phyloP scores from a whole-genome alignment of 2,888 invertebrate genomes.

The Plebejus anna region DNA sequence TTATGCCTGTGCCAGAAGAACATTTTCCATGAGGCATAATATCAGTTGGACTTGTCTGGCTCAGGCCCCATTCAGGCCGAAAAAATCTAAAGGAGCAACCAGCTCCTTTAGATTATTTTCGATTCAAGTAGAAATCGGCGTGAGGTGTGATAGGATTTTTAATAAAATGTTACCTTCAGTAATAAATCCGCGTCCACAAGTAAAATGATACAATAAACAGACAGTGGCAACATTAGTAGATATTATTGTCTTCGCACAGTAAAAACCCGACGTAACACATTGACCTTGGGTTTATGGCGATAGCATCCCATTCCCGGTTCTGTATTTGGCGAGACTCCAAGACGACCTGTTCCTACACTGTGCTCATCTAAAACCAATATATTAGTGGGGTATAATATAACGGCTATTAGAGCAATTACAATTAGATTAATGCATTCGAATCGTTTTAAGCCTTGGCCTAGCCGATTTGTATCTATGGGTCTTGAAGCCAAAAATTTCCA shows the following conservation, averaged over 20 bases:
- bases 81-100: no score
- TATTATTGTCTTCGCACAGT: conserved; percentile 8
- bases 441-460: conserved; percentile 4
- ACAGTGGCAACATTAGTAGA: background rate
- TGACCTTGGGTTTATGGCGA: conserved; percentile 24
- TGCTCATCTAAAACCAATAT: background rate
- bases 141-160: no score
- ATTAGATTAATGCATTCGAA: background rate
- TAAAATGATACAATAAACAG: background rate
- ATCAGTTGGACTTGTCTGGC: no score
- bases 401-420: conserved; percentile 2
- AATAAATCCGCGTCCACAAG: background rate
- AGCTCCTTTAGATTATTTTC: no score
- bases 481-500: background rate
- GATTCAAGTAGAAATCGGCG: no score
- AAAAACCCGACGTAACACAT: conserved; percentile 22
- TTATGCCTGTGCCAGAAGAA: no score
- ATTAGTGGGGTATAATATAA: background rate
- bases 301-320: conserved; percentile 21
- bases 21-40: no score
- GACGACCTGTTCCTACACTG: conserved; percentile 8
- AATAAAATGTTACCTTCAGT: background rate
- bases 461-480: background rate
- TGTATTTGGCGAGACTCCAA: conserved; percentile 23
- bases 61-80: no score